These are phyloP conservation scores for Danio aesculapii DNA, from an alignment of 2,797 vertebrate species.

Conservation along the genomic window DNA sequence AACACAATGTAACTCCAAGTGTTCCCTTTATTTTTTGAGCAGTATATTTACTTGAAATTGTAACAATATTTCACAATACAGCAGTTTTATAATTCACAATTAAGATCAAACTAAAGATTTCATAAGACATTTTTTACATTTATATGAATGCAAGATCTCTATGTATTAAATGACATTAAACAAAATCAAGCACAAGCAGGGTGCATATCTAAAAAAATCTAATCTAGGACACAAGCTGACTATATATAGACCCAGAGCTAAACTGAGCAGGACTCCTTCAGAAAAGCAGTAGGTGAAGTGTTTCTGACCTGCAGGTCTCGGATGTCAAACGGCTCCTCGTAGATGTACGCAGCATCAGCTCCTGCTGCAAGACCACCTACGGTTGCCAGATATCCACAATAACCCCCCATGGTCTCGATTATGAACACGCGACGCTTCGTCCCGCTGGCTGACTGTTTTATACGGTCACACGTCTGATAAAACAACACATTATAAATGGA, in stretches of 20 bases:
- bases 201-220: no score
- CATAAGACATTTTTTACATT: no score
- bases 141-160: no score
- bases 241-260: neutral
- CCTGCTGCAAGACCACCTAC: conserved; percentile 88
- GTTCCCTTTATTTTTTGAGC: no score
- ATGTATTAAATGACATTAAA: no score
- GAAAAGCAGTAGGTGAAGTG: neutral
- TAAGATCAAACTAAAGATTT: no score
- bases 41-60: no score
- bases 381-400: conserved; percentile 92
- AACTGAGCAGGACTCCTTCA: neutral
- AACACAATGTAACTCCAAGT: no score
- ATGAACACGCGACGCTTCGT: conserved; percentile 95
- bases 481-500: conserved; percentile 19
- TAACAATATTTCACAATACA: no score
- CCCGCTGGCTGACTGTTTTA: conserved; percentile 93
- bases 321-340: conserved; percentile 87
- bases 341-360: conserved; percentile 91
- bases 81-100: no score
- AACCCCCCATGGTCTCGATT: conserved; percentile 94
- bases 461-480: conserved; percentile 90
- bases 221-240: conserved; percentile 3
- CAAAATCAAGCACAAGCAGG: no score
- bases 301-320: conserved; percentile 84